Evolutionary conservation across 2,113 vertebrate species (phyloP), one percentile per base, ranked within the genome.

Genomic region (Stigmatopora nigra): DNA sequence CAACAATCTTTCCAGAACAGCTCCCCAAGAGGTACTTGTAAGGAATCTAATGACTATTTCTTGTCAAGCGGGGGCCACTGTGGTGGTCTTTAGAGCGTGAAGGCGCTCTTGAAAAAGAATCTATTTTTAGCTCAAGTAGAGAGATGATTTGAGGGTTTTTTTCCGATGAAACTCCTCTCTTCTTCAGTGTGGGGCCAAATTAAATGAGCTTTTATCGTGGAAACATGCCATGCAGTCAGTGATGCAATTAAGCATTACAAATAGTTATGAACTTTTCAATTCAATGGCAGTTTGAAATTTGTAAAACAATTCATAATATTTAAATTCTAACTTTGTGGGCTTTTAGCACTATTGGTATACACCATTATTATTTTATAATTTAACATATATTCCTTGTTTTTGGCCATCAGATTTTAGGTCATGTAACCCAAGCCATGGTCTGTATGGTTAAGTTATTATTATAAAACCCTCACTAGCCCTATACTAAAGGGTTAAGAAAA

Each of bases 171-270:
- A 80, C 70, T 41, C 46, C 65, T 67, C 72, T 82, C 63, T 58
- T 78, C 75, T 78, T 79, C 72, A 71, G 75, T 78, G 65, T 35
- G 64, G 81, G 71, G 83, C 68, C 66, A 82, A 83, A 82, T 85
- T 85, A 88, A 88, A 89, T 81, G 83, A 44, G 61, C 68, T 82
- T 88, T 86, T 78, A 66, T 83, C 81, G 83, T 75, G 15, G 47
- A 75, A 80, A 83, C 74, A 55, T 55, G 31, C 75, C 79, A 79
- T 83, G 74, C 78, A 86, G 78, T 85, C 80, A 71, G 74, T 69
- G 73, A 81, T 82, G 88, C 76, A 88, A 89, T 86, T 1, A 91
- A 88, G 87, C 89, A 86, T 80, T 68, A 51, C 46, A 19, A 65
- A 45, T 62, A 70, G 65, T 31, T 31, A 31, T 31, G 25, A 2